Evolutionary conservation across 2,888 invertebrate genomes (phyloP).

Genomic region (Zhengitettix transpicula): DNA sequence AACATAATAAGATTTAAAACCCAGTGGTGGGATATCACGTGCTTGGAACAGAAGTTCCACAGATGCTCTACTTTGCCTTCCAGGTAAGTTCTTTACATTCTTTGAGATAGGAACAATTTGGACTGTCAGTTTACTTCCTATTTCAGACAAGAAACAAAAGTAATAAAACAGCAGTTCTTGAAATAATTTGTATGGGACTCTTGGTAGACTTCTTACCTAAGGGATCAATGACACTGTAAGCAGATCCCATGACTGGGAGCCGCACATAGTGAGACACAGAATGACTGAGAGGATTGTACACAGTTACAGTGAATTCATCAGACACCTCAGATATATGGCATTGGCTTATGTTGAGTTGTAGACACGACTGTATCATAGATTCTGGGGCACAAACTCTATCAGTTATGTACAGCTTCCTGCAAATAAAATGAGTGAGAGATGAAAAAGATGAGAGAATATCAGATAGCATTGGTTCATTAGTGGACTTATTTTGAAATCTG

Average conservation of each 20-base stretch:
- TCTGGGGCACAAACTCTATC: no score
- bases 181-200: no score
- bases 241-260: constrained; percentile 39
- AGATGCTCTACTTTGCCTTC: constrained; percentile 21
- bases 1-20: constrained; percentile 15
- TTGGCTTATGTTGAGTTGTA: constrained; percentile 55
- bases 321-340: constrained; percentile 48
- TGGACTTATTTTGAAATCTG: no score
- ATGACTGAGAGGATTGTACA: constrained; percentile 69
- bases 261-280: constrained; percentile 37
- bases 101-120: constrained; percentile 22
- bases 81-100: constrained; percentile 21
- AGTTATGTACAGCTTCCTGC: no score
- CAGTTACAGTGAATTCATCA: constrained; percentile 46
- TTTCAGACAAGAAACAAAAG: background rate
- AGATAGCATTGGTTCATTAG: no score
- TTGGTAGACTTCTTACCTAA: constrained; percentile 33
- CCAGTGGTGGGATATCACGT: constrained; percentile 19
- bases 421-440: no score
- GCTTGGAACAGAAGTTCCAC: constrained; percentile 24
- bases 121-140: constrained; percentile 24
- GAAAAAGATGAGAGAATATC: no score
- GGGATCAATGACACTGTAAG: constrained; percentile 44
- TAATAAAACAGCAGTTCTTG: no score
- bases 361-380: constrained; percentile 29